Conservation (phyloP, 2,888 invertebrate genomes). For the Plagiodera versicolora region DNA sequence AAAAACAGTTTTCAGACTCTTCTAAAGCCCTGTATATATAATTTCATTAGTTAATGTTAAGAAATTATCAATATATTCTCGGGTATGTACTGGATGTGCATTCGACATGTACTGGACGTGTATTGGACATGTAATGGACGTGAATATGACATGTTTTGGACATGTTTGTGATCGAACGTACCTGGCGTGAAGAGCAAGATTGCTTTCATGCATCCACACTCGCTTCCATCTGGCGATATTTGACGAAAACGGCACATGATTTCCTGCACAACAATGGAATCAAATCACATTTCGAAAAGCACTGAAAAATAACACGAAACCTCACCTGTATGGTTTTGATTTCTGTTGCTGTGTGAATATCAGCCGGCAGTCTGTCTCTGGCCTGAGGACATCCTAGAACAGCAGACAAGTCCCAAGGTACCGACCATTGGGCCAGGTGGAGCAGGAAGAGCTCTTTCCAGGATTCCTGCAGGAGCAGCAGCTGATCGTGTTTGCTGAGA, state of each 20-base stretch:
- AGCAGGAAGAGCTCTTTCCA: constrained; percentile 93
- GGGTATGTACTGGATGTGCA: no score
- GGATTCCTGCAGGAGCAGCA: constrained; percentile 81
- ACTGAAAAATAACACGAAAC: no score
- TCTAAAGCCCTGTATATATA: no score
- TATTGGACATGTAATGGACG: no score
- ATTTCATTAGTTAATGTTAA: no score
- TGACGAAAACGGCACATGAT: constrained; percentile 86
- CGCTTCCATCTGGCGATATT: constrained; percentile 88
- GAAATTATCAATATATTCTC: no score
- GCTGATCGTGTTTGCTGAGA: constrained; percentile 81
- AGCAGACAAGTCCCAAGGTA: constrained; percentile 84
- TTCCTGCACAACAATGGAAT: constrained; percentile 60
- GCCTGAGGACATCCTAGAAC: constrained; percentile 78
- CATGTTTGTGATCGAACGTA: constrained; percentile 45
- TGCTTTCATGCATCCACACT: constrained; percentile 95
- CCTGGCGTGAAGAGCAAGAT: constrained; percentile 90
- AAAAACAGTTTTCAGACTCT: no score
- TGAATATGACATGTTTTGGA: background rate
- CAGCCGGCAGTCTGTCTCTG: constrained; percentile 69
- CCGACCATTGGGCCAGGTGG: constrained; percentile 91
- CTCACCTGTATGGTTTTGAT: constrained; percentile 78
- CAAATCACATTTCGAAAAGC: background rate
- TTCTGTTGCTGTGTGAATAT: constrained; percentile 71
- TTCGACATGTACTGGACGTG: no score